phyloP scores from a whole-genome alignment of 2,797 vertebrate genomes.

The Lutjanus campechanus region DNA sequence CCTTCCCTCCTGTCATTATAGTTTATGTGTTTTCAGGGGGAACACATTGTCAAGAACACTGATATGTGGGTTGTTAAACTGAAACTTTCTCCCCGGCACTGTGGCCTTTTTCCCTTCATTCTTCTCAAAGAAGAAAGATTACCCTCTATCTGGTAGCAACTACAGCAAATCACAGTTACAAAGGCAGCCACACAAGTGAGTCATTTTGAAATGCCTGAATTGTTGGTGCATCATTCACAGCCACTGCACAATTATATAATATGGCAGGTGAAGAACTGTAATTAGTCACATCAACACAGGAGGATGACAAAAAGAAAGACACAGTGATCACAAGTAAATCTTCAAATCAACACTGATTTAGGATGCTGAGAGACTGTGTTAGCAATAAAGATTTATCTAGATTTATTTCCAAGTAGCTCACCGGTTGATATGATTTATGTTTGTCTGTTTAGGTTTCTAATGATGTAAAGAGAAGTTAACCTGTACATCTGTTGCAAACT shows the following conservation, averaged over 20 bases:
- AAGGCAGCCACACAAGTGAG: slow-evolving; percentile 23
- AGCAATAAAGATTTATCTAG: not conserved
- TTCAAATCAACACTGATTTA: not conserved
- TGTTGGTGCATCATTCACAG: slow-evolving; percentile 32
- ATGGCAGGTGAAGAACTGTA: slow-evolving; percentile 26
- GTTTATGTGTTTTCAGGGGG: not conserved
- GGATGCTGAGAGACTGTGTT: not conserved
- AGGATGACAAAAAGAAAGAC: not conserved
- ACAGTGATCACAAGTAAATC: slow-evolving; percentile 13
- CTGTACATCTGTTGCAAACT: not conserved
- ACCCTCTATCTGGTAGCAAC: not conserved
- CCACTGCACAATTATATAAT: slow-evolving; percentile 36
- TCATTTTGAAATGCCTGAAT: slow-evolving; percentile 16
- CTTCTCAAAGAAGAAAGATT: slow-evolving; percentile 17
- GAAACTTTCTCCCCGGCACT: not conserved
- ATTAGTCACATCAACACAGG: not conserved
- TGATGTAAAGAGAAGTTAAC: not conserved
- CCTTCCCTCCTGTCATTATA: not conserved
- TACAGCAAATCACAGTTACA: slow-evolving; percentile 1
- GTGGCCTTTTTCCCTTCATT: not conserved
- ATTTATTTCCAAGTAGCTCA: not conserved
- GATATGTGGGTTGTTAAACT: not conserved
- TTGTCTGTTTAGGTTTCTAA: not conserved
- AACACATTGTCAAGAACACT: not conserved
- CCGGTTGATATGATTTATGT: not conserved